Evolutionary conservation across 2,113 vertebrate species (phyloP), one percentile per base, ranked within the genome.

Genomic region (Ibidorhyncha struthersii): DNA sequence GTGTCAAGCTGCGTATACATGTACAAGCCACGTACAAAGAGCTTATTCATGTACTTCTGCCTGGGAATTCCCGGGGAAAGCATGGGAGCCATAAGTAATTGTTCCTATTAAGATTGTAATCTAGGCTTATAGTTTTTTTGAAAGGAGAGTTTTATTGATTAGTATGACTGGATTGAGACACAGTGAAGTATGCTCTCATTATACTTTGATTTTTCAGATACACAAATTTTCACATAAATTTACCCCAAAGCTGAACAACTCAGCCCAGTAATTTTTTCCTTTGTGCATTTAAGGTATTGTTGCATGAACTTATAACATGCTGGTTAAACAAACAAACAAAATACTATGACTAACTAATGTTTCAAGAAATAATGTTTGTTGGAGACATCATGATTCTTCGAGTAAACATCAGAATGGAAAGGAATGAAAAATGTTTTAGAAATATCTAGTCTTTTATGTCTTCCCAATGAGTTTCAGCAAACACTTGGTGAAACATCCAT

Each of bases 1-100:
- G 14, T 29, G 79, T 63, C 69, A 82, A 74, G n/a, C 32, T 26
- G 14, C 65, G 6, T 40, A 26, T 49, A 77, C 30, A 49, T 1
- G 19, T 43, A 86, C 8, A 77, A 88, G 36, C 7, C 45, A 53
- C 1, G 0, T 34, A 41, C 47, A 56, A 63, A 88, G 43, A 34
- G 26, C 11, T 86, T 86, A 49, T 65, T 84, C 38, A 41, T 22
- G 12, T 43, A 27, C 43, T 74, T 61, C 63, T 89, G 59, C 34
- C 41, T 62, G 22, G 49, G 21, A 84, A 86, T 50, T 85, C 53
- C 34, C 58, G 53, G 19, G 36, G 10, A 77, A 92, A 86, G 12
- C 53, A 72, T 0, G 0, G 15, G 18, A 69, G 13, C 6, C 22
- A 14, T 40, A 79, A 82, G 26, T 41, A 74, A 72, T 12, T 5